Evolutionary conservation across 2,888 invertebrate genomes (phyloP), one percentile per base, ranked within the genome.

Genomic region (Hipparchia semele): DNA sequence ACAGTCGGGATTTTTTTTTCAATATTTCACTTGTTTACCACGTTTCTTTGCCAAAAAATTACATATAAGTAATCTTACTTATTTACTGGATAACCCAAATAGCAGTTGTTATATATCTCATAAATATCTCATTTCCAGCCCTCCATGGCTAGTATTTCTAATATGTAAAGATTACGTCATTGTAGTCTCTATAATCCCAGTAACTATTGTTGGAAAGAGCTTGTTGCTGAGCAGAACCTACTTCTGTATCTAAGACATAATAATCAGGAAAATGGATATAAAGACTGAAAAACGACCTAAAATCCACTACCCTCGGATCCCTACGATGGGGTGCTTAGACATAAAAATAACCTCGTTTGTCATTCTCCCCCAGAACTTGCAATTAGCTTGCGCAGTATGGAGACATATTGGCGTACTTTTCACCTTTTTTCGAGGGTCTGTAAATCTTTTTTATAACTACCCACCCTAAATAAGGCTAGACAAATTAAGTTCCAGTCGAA

Each of bases 381-480:
- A 78, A 80, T 79, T 77, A 77, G 75, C 71, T 75, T 73, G 72
- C 72, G 68, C 69, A 72, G 66, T 69, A 73, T 73, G 73, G 78
- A 79, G 78, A 80, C 78, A 78, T 75, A 80, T 77, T 74, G 78
- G 74, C 75, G 65, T 78, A 76, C 76, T 80, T 77, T 79, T 71
- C 80, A 79, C 79, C 77, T 77, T 77, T 69, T 76, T 76, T 70
- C 72, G 69, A 74, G 77, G 70, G 66, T 49, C 61, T 46, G 72
- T 73, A 79, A 79, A 80, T 80, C 80, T 78, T 76, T 77, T 80
- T 79, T 79, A 77, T 76, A 79, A 79, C 79, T 79, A 78, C 74
- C 73, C 73, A 67, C 76, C 74, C 74, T 73, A 73, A 70, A 75
- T 66, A 77, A 76, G 79, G 79, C 80, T 80, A 80, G 80, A 81